Evolutionary conservation across 2,888 invertebrate genomes (phyloP).

Genomic region (Chrysolina haemoptera): DNA sequence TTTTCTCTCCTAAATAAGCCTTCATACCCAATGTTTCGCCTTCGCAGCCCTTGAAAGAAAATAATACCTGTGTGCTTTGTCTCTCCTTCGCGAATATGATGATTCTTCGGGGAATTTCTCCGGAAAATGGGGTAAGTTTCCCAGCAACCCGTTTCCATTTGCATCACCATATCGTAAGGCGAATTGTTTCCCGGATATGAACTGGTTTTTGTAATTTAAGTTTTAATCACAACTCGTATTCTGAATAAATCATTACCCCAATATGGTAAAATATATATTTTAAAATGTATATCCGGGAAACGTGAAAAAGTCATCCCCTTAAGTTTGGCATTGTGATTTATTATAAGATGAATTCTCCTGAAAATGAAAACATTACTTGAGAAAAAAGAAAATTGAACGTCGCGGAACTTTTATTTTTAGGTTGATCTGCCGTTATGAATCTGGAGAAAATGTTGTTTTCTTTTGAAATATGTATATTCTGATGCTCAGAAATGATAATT

Average conservation of each 20-base stretch:
- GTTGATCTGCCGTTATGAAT: too few species aligned
- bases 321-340: too few species aligned
- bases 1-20: constrained; percentile 9
- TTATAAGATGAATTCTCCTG: too few species aligned
- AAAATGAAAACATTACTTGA: too few species aligned
- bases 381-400: too few species aligned
- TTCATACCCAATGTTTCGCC: constrained; percentile 18
- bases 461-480: too few species aligned
- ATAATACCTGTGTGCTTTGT: constrained; percentile 31
- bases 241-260: neutral
- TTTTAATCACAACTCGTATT: constrained; percentile 23
- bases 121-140: constrained; percentile 38
- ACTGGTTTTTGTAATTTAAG: constrained; percentile 22
- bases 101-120: constrained; percentile 34
- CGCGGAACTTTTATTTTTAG: too few species aligned
- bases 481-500: too few species aligned
- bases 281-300: too few species aligned
- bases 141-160: constrained; percentile 27
- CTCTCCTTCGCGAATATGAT: constrained; percentile 31
- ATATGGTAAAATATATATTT: neutral
- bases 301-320: too few species aligned
- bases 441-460: too few species aligned
- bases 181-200: constrained; percentile 24
- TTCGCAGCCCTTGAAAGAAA: constrained; percentile 8
- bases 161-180: constrained; percentile 26